Percentiles rank a stretch among this genome's conserved stretches.
These are phyloP conservation scores for Gallirallus australis DNA, from an alignment of 2,797 vertebrate species.

Conservation along the genomic window DNA sequence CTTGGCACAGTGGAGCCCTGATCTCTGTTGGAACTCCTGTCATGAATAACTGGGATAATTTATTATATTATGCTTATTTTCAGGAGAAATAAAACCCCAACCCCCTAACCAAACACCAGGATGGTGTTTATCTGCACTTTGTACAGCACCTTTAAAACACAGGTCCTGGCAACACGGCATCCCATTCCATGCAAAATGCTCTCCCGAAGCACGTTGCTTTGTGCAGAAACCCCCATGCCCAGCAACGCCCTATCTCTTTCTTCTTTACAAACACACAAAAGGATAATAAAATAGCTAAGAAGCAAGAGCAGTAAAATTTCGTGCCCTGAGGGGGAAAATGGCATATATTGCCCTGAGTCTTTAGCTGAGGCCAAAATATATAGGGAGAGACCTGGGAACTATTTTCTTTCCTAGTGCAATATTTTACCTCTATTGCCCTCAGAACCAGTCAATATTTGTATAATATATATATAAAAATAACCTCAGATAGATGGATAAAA, in stretches of 20 bases:
- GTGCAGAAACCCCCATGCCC: neutral
- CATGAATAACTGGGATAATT: neutral
- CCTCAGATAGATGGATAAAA: slow-evolving; percentile 73
- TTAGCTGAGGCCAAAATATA: slow-evolving; percentile 60
- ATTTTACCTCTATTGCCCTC: slow-evolving; percentile 72
- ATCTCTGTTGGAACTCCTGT: neutral
- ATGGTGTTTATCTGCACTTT: neutral
- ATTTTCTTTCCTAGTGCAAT: slow-evolving; percentile 56
- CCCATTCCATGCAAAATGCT: neutral
- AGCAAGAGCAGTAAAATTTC: slow-evolving; percentile 56
- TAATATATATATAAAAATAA: slow-evolving; percentile 77
- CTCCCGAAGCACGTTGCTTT: neutral
- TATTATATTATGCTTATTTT: neutral
- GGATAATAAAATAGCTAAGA: slow-evolving; percentile 68
- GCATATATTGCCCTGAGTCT: slow-evolving; percentile 55
- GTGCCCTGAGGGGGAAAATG: slow-evolving; percentile 53
- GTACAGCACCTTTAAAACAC: neutral
- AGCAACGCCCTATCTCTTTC: slow-evolving; percentile 20
- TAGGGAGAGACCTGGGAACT: slow-evolving; percentile 50
- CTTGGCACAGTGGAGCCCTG: neutral
- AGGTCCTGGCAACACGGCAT: neutral
- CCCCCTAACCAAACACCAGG: too few species aligned
- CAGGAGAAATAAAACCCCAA: neutral
- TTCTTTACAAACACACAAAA: slow-evolving; percentile 64
- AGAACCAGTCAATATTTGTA: slow-evolving; percentile 73